A percentile compares a stretch with the other conserved stretches of the same genome.
Conservation (phyloP, 2,888 invertebrate genomes). For the Cerceris ruficornis region DNA sequence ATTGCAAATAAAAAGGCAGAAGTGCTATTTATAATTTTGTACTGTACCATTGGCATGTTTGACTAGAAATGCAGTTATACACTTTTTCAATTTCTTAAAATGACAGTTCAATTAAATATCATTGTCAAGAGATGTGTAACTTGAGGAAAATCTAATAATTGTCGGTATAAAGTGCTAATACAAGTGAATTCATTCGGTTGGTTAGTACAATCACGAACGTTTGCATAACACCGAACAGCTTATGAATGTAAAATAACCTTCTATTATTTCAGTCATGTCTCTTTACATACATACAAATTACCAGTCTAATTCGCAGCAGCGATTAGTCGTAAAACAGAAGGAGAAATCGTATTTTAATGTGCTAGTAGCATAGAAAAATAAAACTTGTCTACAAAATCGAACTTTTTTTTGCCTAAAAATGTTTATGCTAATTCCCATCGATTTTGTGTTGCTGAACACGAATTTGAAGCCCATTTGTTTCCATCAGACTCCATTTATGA, state of each 20-base stretch:
- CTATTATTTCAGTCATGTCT: conserved; percentile 45
- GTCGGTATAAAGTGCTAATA: conserved; percentile 1
- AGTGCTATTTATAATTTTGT: too few relatives aligned
- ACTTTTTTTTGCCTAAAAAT: neutral
- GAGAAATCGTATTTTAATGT: conserved; percentile 20
- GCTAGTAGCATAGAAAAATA: neutral
- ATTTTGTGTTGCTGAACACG: too few relatives aligned
- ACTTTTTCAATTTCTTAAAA: too few relatives aligned
- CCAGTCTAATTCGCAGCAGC: conserved; percentile 32
- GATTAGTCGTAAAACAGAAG: conserved; percentile 48
- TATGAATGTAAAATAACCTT: conserved; percentile 31
- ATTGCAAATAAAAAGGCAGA: too few relatives aligned
- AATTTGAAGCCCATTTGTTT: too few relatives aligned
- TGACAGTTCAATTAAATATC: too few relatives aligned
- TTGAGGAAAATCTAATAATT: neutral
- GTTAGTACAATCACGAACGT: conserved; percentile 22
- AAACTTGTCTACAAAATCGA: neutral
- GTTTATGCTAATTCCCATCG: too few relatives aligned
- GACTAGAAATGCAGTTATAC: too few relatives aligned
- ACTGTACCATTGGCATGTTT: too few relatives aligned
- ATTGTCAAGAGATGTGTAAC: too few relatives aligned
- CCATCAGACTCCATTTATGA: too few relatives aligned
- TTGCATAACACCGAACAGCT: conserved; percentile 38
- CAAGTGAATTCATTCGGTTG: conserved; percentile 24
- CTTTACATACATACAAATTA: conserved; percentile 31